Evolutionary conservation across 2,888 invertebrate genomes (phyloP), one percentile per base, ranked within the genome.

Genomic region (Gortyna flavago): DNA sequence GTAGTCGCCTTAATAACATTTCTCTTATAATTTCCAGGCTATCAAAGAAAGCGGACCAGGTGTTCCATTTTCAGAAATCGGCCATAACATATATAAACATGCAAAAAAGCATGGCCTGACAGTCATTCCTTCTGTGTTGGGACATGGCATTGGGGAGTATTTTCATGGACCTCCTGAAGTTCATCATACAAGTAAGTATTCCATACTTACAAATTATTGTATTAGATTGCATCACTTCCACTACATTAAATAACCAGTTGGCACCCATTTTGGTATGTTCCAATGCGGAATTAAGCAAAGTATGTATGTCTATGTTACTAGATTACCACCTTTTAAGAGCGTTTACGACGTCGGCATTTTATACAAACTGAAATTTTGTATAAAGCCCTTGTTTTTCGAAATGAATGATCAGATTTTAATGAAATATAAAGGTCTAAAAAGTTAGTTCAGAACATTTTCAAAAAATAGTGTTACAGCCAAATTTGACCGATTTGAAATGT

Each of bases 111-210:
- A 97, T 74, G 97, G 97, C 0, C 97, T 97, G 65, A 97, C 97
- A 59, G 97, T 99, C 2, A 95, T 99, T 71, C 98, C 98, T 8
- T 97, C 97, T 8, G 98, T 99, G 92, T 97, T 98, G 81, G 99
- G 99, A 0, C 99, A 99, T 95, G 99, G 99, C 0, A 99, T 99
- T 87, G 99, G 99, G 0, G 95, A 97, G 82, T 99, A 98, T 93
- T 99, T 99, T 93, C 99, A 99, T 96, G 99, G 98, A 0, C 98
- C 98, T 2, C 99, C 99, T 3, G 98, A 99, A 91, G 98, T 99
- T 89, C 97, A 97, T 89, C 99, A 99, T 93, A 97, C 97, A 89
- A 97, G 99, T 99, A 97, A 96, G 97, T 93, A 65, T 38, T 64
- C n/a, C 29, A 38, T 6, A n/a, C n/a, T n/a, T n/a, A 68, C 21